Conservation (phyloP, 2,113 vertebrate species). For the Apodemus sylvaticus region DNA sequence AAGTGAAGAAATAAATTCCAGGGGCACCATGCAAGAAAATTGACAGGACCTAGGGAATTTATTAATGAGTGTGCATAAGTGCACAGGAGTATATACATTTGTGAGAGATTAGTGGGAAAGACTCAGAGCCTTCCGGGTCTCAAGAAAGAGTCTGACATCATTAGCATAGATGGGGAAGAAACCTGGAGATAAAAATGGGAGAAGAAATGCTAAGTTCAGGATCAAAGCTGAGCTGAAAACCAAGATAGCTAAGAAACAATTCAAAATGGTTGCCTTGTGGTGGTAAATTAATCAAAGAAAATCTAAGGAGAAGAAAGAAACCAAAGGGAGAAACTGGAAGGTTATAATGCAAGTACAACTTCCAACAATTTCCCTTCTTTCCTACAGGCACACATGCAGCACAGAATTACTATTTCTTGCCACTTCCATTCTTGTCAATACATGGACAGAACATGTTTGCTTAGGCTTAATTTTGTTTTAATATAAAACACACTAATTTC, state of each 20-base stretch:
- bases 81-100: not conserved
- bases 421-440: not conserved
- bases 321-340: not conserved
- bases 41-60: not conserved
- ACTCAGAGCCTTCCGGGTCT: not conserved
- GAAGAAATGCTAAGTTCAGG: not conserved
- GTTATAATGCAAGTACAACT: not conserved
- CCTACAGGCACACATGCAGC: not conserved
- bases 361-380: not conserved
- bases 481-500: not conserved
- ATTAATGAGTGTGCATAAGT: not conserved
- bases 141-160: not conserved
- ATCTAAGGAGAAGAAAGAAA: not conserved
- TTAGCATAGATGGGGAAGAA: not conserved
- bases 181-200: not conserved
- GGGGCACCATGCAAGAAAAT: not conserved
- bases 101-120: not conserved
- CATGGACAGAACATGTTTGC: not conserved
- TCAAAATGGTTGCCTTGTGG: not conserved
- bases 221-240: not conserved
- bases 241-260: not conserved
- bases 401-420: not conserved
- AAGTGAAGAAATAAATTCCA: not conserved
- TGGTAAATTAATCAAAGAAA: conserved; percentile 27
- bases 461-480: not conserved